These are phyloP conservation scores for Cybosia mesomella DNA, from an alignment of 2,888 invertebrate species.

Conservation along the genomic window DNA sequence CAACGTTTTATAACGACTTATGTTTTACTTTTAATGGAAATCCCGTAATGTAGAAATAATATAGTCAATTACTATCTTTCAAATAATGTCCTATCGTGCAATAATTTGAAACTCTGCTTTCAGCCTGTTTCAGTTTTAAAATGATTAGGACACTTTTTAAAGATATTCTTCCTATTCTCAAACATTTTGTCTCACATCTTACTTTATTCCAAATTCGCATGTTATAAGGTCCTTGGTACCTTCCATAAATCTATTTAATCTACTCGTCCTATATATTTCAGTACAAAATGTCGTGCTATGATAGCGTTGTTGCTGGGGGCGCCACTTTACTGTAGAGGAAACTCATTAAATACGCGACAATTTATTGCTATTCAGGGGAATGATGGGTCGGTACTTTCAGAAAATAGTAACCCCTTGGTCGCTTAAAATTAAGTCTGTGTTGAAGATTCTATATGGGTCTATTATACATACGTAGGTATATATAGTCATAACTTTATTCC, in stretches of 20 bases:
- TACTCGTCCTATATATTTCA: conserved; percentile 68
- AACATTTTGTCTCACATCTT: neutral
- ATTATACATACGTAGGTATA: too few relatives aligned
- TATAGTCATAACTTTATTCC: neutral
- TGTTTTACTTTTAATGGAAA: too few relatives aligned
- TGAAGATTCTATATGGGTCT: neutral
- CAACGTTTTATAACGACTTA: too few relatives aligned
- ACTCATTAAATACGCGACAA: conserved; percentile 82
- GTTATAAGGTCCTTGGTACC: conserved; percentile 29
- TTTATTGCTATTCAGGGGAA: conserved; percentile 70
- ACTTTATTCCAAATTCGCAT: conserved; percentile 3
- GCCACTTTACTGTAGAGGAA: conserved; percentile 78
- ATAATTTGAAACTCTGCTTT: neutral
- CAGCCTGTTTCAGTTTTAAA: neutral
- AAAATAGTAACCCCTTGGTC: conserved; percentile 6
- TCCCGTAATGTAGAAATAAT: too few relatives aligned
- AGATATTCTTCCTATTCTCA: neutral
- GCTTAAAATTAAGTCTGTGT: neutral
- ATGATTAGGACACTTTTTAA: neutral
- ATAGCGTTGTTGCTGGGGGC: conserved; percentile 76
- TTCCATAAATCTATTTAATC: conserved; percentile 40
- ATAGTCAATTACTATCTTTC: too few relatives aligned
- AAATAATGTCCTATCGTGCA: too few relatives aligned
- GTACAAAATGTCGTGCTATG: conserved; percentile 76
- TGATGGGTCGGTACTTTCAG: conserved; percentile 49